Evolutionary conservation across 2,797 vertebrate genomes (phyloP), one percentile per base, ranked within the genome.

Genomic region (Smutsia temminckii): DNA sequence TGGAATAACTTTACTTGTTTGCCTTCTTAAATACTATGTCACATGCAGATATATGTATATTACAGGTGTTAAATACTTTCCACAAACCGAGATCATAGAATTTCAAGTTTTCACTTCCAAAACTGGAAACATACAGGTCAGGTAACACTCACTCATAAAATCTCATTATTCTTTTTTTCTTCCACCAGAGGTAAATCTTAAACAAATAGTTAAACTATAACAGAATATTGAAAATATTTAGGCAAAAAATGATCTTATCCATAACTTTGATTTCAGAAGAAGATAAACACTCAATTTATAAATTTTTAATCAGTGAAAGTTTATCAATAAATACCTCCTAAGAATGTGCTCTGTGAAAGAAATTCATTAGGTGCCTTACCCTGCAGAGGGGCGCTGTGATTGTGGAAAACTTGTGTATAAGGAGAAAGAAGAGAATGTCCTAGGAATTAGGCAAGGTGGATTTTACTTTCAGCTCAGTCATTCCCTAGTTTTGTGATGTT

Each of bases 51-150:
- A 25, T 57, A 6, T 53, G 27, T 53, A 75, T 74, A 34, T 34
- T 63, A 93, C 1, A 85, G 18, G 55, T 63, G 79, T 21, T 8
- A 32, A 4, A 59, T 75, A 87, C 34, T 85, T 46, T 85, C 40
- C 32, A 42, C 29, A 89, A 55, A 89, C 53, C 71, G 63, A 85
- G 20, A 66, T 61, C 71, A 90, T 9, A 59, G 42, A 89, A 95
- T 77, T 88, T 84, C 57, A 93, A 87, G 20, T 78, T 88, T 85
- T 91, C 77, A 61, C 61, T 96, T 89, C 27, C 80, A 94, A 96
- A 89, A 40, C 13, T 57, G 74, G 42, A 89, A 92, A 78, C 2
- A 75, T 71, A 80, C 57, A 10, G n/a, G 9, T 64, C 53, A 94
- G 37, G 25, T 66, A 83, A 61, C 55, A 84, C 11, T 59, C 13